A percentile compares a stretch with the other conserved stretches of the same genome.
These are phyloP conservation scores for Amia ocellicauda DNA, from an alignment of 2,113 vertebrate genomes.

Conservation along the genomic window DNA sequence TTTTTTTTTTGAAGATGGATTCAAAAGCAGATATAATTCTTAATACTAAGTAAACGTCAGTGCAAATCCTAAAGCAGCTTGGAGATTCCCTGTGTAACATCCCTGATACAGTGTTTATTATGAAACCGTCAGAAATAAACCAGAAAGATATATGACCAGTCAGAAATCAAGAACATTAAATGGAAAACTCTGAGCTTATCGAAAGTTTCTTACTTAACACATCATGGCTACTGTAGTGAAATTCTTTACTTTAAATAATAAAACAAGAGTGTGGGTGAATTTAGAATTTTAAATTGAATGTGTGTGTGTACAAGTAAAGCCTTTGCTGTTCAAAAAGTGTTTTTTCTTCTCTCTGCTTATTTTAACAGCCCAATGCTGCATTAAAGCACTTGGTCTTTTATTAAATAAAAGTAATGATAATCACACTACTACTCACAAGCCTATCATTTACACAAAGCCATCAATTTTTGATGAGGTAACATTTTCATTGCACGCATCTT, in stretches of 20 bases:
- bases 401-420: neutral
- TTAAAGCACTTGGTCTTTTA: too few species aligned
- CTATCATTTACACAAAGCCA: neutral
- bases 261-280: neutral
- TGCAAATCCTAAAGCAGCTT: neutral
- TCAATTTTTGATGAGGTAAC: neutral
- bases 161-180: neutral
- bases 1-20: conserved; percentile 1
- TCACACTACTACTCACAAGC: neutral
- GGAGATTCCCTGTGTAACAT: conserved; percentile 1
- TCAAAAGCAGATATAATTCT: neutral
- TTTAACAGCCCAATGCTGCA: too few species aligned
- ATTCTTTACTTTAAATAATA: neutral
- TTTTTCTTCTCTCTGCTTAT: neutral
- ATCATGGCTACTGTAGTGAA: neutral
- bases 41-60: conserved; percentile 2
- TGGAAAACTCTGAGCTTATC: neutral
- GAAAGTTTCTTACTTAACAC: neutral
- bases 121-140: too few species aligned
- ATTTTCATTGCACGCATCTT: too few species aligned
- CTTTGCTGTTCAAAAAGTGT: neutral
- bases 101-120: conserved; percentile 15
- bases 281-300: neutral
- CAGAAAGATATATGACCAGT: conserved; percentile 8
- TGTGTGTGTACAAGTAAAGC: neutral